Conservation (phyloP, 2,113 vertebrate genomes). For the Arizona elegans region DNA sequence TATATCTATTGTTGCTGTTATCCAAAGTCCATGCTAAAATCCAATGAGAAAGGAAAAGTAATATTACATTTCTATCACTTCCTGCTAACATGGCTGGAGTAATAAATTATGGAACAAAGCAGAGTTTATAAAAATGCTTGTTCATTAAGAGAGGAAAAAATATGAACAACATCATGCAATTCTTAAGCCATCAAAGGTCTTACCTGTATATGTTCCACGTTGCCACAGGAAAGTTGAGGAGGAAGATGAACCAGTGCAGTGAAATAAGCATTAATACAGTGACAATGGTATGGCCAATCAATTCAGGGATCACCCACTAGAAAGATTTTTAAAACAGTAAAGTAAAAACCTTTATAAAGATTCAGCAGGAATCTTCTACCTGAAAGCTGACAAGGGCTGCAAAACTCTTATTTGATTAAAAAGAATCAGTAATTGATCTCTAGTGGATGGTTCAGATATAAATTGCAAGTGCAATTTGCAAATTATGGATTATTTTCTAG, state of each 20-base stretch:
- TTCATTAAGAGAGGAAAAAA: neutral
- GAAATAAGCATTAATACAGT: slow-evolving; percentile 91
- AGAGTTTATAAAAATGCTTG: neutral
- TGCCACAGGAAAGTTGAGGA: slow-evolving; percentile 93
- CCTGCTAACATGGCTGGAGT: neutral
- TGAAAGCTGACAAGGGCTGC: neutral
- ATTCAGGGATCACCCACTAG: slow-evolving; percentile 92
- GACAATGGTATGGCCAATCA: slow-evolving; percentile 85
- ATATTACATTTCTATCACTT: neutral
- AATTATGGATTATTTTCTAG: neutral
- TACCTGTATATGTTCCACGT: slow-evolving; percentile 94
- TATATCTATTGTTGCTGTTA: neutral
- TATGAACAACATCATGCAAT: neutral
- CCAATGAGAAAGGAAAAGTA: neutral
- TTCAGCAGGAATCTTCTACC: neutral
- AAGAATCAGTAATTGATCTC: neutral
- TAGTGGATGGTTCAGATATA: neutral
- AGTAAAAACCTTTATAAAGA: neutral
- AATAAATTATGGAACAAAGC: neutral
- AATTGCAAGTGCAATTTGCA: neutral
- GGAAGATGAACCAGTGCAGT: slow-evolving; percentile 96
- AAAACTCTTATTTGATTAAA: neutral
- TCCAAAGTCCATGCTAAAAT: neutral
- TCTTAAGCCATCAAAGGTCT: slow-evolving; percentile 31
- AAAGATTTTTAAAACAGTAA: slow-evolving; percentile 3